Percentiles rank a stretch among this genome's conserved stretches.
phyloP scores from a whole-genome alignment of 2,888 invertebrate species.

The Lamellibrachia columna region DNA sequence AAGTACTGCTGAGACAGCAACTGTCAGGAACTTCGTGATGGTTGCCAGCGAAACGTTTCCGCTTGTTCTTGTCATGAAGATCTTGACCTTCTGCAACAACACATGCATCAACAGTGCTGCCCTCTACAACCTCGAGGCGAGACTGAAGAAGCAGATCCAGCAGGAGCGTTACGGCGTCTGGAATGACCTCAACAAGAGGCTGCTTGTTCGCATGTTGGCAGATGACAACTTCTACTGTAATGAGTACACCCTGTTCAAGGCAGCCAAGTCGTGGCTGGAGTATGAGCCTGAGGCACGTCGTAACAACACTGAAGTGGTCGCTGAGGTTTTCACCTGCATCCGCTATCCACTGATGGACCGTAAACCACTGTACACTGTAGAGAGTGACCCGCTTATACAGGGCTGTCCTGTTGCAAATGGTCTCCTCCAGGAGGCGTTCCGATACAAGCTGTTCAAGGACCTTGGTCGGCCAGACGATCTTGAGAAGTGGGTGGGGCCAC shows the following conservation, averaged over 20 bases:
- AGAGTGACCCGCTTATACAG: conserved; percentile 33
- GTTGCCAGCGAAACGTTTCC: conserved; percentile 42
- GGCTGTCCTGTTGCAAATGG: conserved; percentile 21
- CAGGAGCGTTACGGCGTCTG: conserved; percentile 37
- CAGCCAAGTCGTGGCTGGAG: conserved; percentile 37
- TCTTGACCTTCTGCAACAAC: conserved; percentile 38
- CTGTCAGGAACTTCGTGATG: conserved; percentile 22
- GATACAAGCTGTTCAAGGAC: conserved; percentile 37
- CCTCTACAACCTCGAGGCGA: conserved; percentile 40
- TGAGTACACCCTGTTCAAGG: conserved; percentile 39
- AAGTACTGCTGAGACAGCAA: neutral
- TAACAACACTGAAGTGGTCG: neutral
- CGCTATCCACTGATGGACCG: conserved; percentile 37
- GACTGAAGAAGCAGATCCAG: conserved; percentile 38
- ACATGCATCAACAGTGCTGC: conserved; percentile 37
- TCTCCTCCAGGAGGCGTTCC: conserved; percentile 35
- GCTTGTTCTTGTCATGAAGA: conserved; percentile 36
- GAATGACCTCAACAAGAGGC: conserved; percentile 36
- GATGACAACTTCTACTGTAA: conserved; percentile 38
- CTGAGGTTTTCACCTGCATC: conserved; percentile 33
- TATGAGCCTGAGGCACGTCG: conserved; percentile 18
- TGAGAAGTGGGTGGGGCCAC: conserved; percentile 36
- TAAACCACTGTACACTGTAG: conserved; percentile 37
- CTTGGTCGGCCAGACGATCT: conserved; percentile 26
- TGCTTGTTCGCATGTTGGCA: conserved; percentile 36